Evolutionary conservation across 92 coral and sea anemone genomes (phyloP).

Genomic region (Zoanthus gigantus): DNA sequence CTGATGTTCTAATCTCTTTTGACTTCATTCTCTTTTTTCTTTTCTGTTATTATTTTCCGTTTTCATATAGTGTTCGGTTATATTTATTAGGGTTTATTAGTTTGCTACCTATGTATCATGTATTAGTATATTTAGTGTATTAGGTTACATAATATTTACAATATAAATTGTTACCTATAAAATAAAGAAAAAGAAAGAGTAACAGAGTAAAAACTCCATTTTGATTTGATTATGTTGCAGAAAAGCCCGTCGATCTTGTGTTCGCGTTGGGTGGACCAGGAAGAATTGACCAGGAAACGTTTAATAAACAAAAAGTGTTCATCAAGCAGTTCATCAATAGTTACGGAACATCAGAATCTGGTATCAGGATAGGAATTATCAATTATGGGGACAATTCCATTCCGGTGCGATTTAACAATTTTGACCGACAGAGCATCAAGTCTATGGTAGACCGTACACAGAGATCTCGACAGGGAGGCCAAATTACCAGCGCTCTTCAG

Average conservation of each 20-base stretch:
- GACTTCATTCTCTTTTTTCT: too few relatives aligned
- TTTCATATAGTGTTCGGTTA: too few relatives aligned
- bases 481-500: slow-evolving; percentile 69
- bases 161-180: too few relatives aligned
- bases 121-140: too few relatives aligned
- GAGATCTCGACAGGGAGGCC: slow-evolving; percentile 67
- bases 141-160: too few relatives aligned
- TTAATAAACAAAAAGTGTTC: slow-evolving; percentile 85
- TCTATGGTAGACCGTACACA: slow-evolving; percentile 62
- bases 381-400: slow-evolving; percentile 73
- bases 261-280: slow-evolving; percentile 91
- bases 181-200: too few relatives aligned
- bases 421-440: slow-evolving; percentile 72
- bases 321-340: slow-evolving; percentile 86
- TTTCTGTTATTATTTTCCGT: too few relatives aligned
- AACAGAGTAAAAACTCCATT: background rate
- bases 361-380: slow-evolving; percentile 78
- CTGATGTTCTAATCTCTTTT: too few relatives aligned
- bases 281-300: slow-evolving; percentile 66
- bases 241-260: slow-evolving; percentile 85
- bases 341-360: slow-evolving; percentile 77
- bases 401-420: slow-evolving; percentile 78
- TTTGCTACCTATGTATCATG: too few relatives aligned
- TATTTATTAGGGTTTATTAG: too few relatives aligned
- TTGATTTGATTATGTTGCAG: slow-evolving; percentile 37